Base-by-base conservation (phyloP, 2,113 vertebrate species). In the Limanda limanda region DNA sequence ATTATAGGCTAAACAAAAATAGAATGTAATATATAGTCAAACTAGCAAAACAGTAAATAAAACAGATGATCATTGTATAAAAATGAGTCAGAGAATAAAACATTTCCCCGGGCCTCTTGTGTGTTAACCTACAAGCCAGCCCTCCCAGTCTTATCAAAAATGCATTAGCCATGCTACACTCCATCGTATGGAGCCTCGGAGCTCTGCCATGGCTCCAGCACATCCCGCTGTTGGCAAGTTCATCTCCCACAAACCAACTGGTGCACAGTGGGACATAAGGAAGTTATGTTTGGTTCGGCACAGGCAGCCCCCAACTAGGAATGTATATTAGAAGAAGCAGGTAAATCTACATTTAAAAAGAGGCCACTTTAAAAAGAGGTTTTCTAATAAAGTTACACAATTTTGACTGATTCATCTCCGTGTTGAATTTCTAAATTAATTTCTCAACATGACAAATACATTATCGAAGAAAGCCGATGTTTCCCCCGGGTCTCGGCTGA, bases 101-200 rank as follows among this genome's bases (percentile, higher is more conserved):
- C 25, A 27, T 5, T 2, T 57, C 68, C 40, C 40, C 11, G 24
- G 83, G 90, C 74, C 78, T 70, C 74, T 68, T 66, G 78, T 57
- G 25, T 78, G 81, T 77, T 81, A 87, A 82, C 82, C 84, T 81
- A 84, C 85, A 81, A 86, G 85, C 77, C 81, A 82, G 75, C 65
- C 71, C 77, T 88, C 81, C 64, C 9, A 58, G 78, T 74, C 86
- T 91, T 81, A 87, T 93, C 76, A 92, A 92, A 94, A 91, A 92
- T 91, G 81, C 83, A 94, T 92, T 85, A 92, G 85, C 88, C 78
- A 79, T 74, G 87, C 88, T 82, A 71, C 84, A 87, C 88, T 85
- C 85, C 83, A 87, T 89, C 84, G 68, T 82, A 71, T 64, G 75
- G 66, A 58, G 79, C 83, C 82, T 85, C 42, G n/a, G 74, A 82